Percentiles rank a stretch among this genome's conserved stretches.
Conservation (phyloP, 2,113 vertebrate genomes). For the Poeciliopsis retropinna region DNA sequence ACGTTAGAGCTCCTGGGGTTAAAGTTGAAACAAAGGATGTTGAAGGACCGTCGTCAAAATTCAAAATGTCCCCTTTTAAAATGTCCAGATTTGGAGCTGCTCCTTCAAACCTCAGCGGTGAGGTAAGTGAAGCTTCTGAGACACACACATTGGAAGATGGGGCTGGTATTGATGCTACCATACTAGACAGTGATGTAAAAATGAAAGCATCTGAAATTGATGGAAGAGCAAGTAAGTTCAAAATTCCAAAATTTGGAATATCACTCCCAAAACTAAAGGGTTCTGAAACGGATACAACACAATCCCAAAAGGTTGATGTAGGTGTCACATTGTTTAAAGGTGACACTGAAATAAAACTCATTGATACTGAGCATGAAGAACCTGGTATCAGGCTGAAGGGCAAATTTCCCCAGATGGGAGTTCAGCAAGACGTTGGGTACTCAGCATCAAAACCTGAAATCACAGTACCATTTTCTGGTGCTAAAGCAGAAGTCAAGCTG, state of each 20-base stretch:
- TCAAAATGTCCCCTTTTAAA: conserved; percentile 59
- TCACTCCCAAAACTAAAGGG: conserved; percentile 32
- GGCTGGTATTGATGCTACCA: neutral
- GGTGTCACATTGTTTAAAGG: neutral
- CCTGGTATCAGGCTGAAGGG: neutral
- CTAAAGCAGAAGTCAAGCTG: neutral
- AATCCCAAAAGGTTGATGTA: conserved; percentile 26
- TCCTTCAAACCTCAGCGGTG: neutral
- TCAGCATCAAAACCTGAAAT: conserved; percentile 60
- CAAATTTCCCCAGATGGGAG: neutral
- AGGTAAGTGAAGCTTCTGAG: neutral
- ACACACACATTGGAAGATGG: neutral
- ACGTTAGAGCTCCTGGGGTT: conserved; percentile 11
- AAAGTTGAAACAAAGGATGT: neutral
- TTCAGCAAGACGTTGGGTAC: neutral
- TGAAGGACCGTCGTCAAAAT: conserved; percentile 48
- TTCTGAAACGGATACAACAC: conserved; percentile 35
- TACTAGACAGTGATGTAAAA: conserved; percentile 23
- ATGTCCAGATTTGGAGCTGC: conserved; percentile 53
- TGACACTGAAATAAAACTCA: conserved; percentile 25
- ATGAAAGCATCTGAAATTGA: conserved; percentile 14
- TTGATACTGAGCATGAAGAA: conserved; percentile 1
- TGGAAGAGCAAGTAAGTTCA: conserved; percentile 41
- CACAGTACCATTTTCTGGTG: conserved; percentile 50
- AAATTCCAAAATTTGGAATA: conserved; percentile 50